Percentiles rank a stretch among this genome's conserved stretches.
phyloP scores from a whole-genome alignment of 35 echinoderm and acorn worm genomes.

The Heliocidaris tuberculata region DNA sequence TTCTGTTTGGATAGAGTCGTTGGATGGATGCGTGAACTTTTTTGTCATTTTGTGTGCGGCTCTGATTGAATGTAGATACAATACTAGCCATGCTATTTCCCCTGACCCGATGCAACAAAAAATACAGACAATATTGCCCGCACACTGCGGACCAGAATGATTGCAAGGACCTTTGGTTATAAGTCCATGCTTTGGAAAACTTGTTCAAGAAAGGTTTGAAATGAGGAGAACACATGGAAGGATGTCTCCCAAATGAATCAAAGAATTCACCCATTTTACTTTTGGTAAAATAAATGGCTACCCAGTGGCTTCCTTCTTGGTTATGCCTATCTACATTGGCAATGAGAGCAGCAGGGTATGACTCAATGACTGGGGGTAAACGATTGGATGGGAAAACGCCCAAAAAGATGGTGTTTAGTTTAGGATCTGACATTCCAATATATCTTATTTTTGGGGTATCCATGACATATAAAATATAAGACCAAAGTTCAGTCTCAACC shows the following conservation, averaged over 20 bases:
- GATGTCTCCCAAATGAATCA: slow-evolving; percentile 61
- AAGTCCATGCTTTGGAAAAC: not conserved
- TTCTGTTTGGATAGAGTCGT: not conserved
- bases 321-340: too few species aligned
- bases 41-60: slow-evolving; percentile 10
- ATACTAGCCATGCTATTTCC: slow-evolving; percentile 13
- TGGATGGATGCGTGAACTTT: slow-evolving; percentile 29
- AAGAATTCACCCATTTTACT: slow-evolving; percentile 59
- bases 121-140: too few species aligned
- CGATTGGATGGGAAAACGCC: slow-evolving; percentile 55
- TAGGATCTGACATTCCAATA: slow-evolving; percentile 30
- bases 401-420: slow-evolving; percentile 37
- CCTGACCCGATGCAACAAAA: slow-evolving; percentile 50
- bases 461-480: not conserved
- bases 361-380: slow-evolving; percentile 34
- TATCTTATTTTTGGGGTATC: slow-evolving; percentile 45
- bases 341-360: slow-evolving; percentile 38
- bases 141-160: slow-evolving; percentile 45
- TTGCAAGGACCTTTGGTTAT: slow-evolving; percentile 48
- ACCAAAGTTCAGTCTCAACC: slow-evolving; percentile 18
- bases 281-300: slow-evolving; percentile 45
- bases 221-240: slow-evolving; percentile 23
- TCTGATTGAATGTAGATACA: too few species aligned
- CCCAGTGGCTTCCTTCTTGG: too few species aligned
- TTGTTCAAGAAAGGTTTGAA: slow-evolving; percentile 59